Percentiles rank a stretch among this genome's conserved stretches.
Evolutionary conservation across 2,113 vertebrate species (phyloP).

Genomic region (Dolichotis patagonum): DNA sequence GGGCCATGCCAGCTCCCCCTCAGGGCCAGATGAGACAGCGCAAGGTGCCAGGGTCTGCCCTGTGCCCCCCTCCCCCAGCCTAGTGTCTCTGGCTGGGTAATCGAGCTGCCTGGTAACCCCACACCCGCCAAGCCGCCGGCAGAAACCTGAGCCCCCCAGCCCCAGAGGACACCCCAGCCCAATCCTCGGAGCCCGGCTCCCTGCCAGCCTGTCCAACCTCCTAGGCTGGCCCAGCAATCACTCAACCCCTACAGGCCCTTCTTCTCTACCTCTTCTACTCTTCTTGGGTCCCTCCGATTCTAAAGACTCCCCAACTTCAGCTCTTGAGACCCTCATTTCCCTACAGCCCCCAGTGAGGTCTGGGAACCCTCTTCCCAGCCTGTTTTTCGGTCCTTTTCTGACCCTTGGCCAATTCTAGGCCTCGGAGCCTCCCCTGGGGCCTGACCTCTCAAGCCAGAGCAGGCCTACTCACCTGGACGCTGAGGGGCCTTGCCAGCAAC

Average conservation of each 20-base stretch:
- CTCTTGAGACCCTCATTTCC: background rate
- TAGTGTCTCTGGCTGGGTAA: constrained; percentile 74
- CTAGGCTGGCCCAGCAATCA: constrained; percentile 65
- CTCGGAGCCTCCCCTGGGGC: constrained; percentile 65
- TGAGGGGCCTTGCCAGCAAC: constrained; percentile 77
- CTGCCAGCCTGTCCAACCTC: constrained; percentile 78
- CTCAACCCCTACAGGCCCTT: constrained; percentile 40
- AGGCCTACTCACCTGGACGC: constrained; percentile 79
- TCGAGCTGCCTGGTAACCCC: constrained; percentile 81
- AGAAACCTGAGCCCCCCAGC: constrained; percentile 85
- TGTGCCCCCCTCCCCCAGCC: constrained; percentile 77
- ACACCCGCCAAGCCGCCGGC: constrained; percentile 78
- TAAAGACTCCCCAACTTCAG: background rate
- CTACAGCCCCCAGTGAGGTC: background rate
- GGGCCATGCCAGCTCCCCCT: constrained; percentile 39
- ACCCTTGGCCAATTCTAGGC: constrained; percentile 74
- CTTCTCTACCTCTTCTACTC: background rate
- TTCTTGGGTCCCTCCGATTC: background rate
- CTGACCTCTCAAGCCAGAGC: constrained; percentile 65
- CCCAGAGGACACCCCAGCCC: constrained; percentile 83
- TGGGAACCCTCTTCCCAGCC: constrained; percentile 49
- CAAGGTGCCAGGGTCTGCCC: constrained; percentile 80
- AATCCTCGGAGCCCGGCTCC: constrained; percentile 75
- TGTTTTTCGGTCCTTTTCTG: constrained; percentile 62
- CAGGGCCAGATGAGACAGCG: background rate